Conservation (phyloP, 2,113 vertebrate species). For the Crotalus viridis region DNA sequence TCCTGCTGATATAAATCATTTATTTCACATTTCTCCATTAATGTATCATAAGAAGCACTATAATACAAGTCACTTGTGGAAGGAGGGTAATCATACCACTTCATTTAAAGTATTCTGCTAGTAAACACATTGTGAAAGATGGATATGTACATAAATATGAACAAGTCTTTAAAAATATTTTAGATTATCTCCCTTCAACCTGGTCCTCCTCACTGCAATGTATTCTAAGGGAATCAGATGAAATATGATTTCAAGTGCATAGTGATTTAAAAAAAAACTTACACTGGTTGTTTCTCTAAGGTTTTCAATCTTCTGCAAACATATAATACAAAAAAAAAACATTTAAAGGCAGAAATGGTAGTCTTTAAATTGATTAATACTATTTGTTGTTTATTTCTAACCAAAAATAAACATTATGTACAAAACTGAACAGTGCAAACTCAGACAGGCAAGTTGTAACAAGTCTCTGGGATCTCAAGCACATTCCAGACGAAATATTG, state of each 20-base stretch:
- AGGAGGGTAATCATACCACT: background rate
- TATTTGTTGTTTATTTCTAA: background rate
- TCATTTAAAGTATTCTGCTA: background rate
- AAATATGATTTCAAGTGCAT: background rate
- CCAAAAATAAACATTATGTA: background rate
- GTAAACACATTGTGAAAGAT: background rate
- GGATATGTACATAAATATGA: background rate
- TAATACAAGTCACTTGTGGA: background rate
- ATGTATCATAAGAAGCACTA: background rate
- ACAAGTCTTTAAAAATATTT: background rate
- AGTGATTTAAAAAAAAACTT: conserved; percentile 68
- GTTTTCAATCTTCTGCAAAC: conserved; percentile 90
- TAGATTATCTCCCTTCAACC: background rate
- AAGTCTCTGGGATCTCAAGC: background rate
- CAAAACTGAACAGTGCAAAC: background rate
- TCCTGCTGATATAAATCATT: background rate
- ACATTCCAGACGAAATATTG: background rate
- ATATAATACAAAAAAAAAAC: conserved; percentile 28
- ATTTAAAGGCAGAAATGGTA: background rate
- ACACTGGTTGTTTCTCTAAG: conserved; percentile 97
- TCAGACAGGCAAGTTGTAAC: background rate
- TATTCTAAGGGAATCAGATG: background rate
- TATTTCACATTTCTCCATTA: background rate
- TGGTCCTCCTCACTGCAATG: background rate
- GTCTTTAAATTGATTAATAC: conserved; percentile 12